Evolutionary conservation across 2,113 vertebrate genomes (phyloP), one percentile per base, ranked within the genome.

Genomic region (Calypte anna): DNA sequence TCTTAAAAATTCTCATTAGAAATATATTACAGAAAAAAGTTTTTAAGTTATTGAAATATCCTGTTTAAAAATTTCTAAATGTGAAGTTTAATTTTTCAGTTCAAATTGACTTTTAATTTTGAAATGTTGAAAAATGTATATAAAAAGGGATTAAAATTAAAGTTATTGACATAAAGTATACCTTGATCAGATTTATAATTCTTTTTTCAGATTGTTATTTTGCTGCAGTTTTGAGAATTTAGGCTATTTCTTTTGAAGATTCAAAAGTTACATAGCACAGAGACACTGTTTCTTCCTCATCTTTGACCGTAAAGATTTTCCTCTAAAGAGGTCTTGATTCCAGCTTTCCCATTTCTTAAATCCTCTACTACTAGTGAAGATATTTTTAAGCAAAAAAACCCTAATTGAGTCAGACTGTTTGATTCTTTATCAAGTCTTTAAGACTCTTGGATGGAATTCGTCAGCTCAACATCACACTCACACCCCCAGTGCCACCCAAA

Each of bases 71-170:
- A 66, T 85, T 94, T 91, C 43, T 73, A 55, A 72, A 81, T 81
- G 25, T 93, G 54, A 80, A 83, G 28, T 92, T 91, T 84, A 9
- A 38, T 85, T 90, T 88, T 86, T 53, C 61, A 75, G 44, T 84
- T 94, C n/a, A 78, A 68, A 76, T 61, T 84, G 24, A 83, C 59
- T 90, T 83, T 86, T 92, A 10, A 55, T 86, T 95, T 82, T 82
- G 44, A 91, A 89, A 81, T 91, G 53, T 81, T 92, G n/a, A 88
- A 86, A 90, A 95, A 58, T 95, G 69, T 94, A 66, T 63, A 79
- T 74, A 61, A 92, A 96, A 94, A 78, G 93, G 77, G 83, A 91
- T 93, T 90, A 80, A 91, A 79, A 94, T 96, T 91, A 86, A 93
- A 95, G 44, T 50, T 72, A 68, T 40, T 68, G 16, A 75, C 75